Percentiles rank a stretch among this genome's conserved stretches.
These are phyloP conservation scores for Lates calcarifer DNA, from an alignment of 2,113 vertebrate genomes.

Conservation along the genomic window DNA sequence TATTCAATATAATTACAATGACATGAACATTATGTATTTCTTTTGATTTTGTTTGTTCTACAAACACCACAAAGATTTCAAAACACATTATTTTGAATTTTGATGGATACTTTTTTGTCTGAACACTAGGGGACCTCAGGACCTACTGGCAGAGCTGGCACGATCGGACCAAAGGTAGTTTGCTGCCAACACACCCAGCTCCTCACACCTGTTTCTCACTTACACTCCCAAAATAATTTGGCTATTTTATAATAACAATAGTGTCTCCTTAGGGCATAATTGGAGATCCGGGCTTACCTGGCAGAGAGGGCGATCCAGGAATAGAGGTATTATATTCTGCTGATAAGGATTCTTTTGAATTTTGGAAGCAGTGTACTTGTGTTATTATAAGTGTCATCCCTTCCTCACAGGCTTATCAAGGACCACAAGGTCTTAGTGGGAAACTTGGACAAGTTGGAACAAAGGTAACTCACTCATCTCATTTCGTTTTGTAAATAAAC, in stretches of 20 bases:
- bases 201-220: not conserved
- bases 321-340: slow-evolving; percentile 80
- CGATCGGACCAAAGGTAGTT: slow-evolving; percentile 80
- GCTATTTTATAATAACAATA: slow-evolving; percentile 15
- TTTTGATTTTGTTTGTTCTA: slow-evolving; percentile 5
- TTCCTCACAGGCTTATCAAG: slow-evolving; percentile 85
- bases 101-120: slow-evolving; percentile 8
- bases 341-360: not conserved
- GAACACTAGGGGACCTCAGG: slow-evolving; percentile 81
- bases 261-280: slow-evolving; percentile 81
- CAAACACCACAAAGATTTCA: not conserved
- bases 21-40: not conserved
- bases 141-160: slow-evolving; percentile 75
- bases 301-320: slow-evolving; percentile 85
- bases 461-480: slow-evolving; percentile 71
- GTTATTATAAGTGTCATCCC: not conserved
- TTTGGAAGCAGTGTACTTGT: not conserved
- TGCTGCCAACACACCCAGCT: not conserved
- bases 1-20: slow-evolving; percentile 27
- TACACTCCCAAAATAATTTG: not conserved
- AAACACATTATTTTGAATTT: not conserved
- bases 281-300: slow-evolving; percentile 84
- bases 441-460: slow-evolving; percentile 73
- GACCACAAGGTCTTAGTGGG: slow-evolving; percentile 82
- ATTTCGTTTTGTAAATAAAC: slow-evolving; percentile 23